These are phyloP conservation scores for Struthio camelus DNA, from an alignment of 2,113 vertebrate genomes.

Conservation along the genomic window DNA sequence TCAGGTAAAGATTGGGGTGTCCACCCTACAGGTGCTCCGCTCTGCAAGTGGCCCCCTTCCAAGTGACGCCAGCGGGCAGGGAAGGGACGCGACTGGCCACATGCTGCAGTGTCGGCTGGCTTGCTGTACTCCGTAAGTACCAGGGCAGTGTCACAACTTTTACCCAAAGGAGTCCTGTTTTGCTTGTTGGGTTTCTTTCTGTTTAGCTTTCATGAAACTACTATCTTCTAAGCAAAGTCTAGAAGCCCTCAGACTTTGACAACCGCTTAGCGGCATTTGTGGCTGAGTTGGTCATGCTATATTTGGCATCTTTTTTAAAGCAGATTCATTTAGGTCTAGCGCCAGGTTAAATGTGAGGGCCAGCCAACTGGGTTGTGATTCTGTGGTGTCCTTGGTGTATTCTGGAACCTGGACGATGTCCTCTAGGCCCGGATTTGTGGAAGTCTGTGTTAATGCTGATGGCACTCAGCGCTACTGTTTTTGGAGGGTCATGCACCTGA, in stretches of 20 bases:
- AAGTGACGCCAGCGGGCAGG: not conserved
- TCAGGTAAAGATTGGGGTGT: not conserved
- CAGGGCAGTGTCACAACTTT: not conserved
- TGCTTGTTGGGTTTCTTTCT: not conserved
- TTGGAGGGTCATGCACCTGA: not conserved
- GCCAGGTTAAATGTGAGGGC: not conserved
- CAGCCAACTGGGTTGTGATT: not conserved
- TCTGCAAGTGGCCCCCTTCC: fast-evolving
- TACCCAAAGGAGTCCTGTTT: not conserved
- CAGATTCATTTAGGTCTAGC: not conserved
- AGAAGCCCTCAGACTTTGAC: not conserved
- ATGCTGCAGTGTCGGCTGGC: not conserved
- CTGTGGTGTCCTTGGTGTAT: not conserved
- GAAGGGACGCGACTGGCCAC: not conserved
- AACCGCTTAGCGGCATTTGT: not conserved
- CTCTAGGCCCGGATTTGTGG: not conserved
- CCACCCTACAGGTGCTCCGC: not conserved
- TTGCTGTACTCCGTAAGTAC: not conserved
- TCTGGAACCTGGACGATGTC: not conserved
- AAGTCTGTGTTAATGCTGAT: not conserved
- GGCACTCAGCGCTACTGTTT: not conserved
- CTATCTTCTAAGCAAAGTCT: not conserved
- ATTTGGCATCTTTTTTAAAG: not conserved
- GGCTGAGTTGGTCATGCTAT: not conserved
- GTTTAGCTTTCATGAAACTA: not conserved